Percentiles rank a stretch among this genome's conserved stretches.
Evolutionary conservation across 2,888 invertebrate species (phyloP).

Genomic region (Cheilosia pagana): DNA sequence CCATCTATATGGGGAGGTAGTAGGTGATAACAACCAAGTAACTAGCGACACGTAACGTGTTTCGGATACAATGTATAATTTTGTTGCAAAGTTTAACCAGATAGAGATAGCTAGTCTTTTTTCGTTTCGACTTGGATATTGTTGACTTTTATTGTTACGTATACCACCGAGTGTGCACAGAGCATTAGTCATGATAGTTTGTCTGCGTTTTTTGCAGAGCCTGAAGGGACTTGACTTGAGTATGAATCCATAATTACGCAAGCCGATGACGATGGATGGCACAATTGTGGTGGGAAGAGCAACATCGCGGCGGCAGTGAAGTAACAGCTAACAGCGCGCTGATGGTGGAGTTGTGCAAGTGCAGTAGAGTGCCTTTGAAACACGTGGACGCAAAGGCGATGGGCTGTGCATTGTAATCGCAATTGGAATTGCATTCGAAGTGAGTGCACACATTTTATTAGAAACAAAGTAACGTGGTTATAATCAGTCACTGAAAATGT

Average conservation of each 20-base stretch:
- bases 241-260: slow-evolving; percentile 66
- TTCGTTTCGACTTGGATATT: not conserved
- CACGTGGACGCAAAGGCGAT: slow-evolving; percentile 43
- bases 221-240: slow-evolving; percentile 63
- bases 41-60: slow-evolving; percentile 42
- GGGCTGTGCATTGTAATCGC: slow-evolving; percentile 36
- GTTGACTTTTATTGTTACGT: slow-evolving; percentile 58
- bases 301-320: slow-evolving; percentile 9
- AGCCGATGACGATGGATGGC: slow-evolving; percentile 28
- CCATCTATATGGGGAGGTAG: not conserved
- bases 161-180: slow-evolving; percentile 45
- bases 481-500: slow-evolving; percentile 20
- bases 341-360: slow-evolving; percentile 61
- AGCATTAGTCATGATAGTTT: slow-evolving; percentile 59
- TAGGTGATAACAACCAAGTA: slow-evolving; percentile 16
- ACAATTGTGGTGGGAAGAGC: not conserved
- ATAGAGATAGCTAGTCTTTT: not conserved
- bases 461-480: slow-evolving; percentile 34
- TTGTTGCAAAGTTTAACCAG: slow-evolving; percentile 15
- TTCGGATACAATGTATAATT: slow-evolving; percentile 29
- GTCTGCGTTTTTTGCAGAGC: slow-evolving; percentile 34
- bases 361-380: slow-evolving; percentile 31
- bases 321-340: slow-evolving; percentile 11
- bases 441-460: slow-evolving; percentile 26
- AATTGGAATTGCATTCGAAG: slow-evolving; percentile 13